Evolutionary conservation across 2,888 invertebrate species (phyloP), one percentile per base, ranked within the genome.

Genomic region (Mythimna ferrago): DNA sequence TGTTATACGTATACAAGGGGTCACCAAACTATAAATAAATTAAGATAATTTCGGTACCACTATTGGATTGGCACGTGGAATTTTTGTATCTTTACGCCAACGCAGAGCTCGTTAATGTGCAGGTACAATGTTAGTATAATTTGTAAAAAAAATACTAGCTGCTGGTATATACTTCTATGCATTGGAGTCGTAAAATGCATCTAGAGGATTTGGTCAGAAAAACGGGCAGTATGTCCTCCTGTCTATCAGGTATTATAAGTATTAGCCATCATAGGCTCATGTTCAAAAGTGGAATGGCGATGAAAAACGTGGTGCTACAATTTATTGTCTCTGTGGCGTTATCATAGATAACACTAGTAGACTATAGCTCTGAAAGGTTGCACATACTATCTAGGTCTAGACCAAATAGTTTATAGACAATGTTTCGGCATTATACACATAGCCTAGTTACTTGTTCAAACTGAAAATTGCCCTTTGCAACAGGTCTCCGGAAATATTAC

Each of bases 401-500:
- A 21, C 3, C 0, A 41, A 32, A 41, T 64, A 21, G 19, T 73
- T 19, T 73, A 64, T 44, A 64, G 51, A 0, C 7, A 35, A 6
- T 35, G 41, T 44, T 65, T 58, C 2, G 11, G 53, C 19, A 38
- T 6, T 32, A 19, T 10, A 48, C n/a, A 26, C n/a, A 32, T 7
- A 58, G 35, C 48, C 57, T 6, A 16, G 5, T 9, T 41, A n/a
- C 53, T 58, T 71, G 38, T 32, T 54, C n/a, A n/a, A 76, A 51
- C 11, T 35, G 48, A 73, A 73, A 73, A 63, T 66, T 54, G n/a
- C 54, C 61, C 60, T 44, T 54, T 11, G 21, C 51, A 48, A 64
- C 51, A 74, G 53, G 14, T 67, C 75, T 38, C 64, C 73, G 65
- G 67, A 81, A 81, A 70, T 58, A 62, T 68, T 58, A 73, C 72